Evolutionary conservation across 2,888 invertebrate species (phyloP), one percentile per base, ranked within the genome.

Genomic region (Xestoiulus laeticollis): DNA sequence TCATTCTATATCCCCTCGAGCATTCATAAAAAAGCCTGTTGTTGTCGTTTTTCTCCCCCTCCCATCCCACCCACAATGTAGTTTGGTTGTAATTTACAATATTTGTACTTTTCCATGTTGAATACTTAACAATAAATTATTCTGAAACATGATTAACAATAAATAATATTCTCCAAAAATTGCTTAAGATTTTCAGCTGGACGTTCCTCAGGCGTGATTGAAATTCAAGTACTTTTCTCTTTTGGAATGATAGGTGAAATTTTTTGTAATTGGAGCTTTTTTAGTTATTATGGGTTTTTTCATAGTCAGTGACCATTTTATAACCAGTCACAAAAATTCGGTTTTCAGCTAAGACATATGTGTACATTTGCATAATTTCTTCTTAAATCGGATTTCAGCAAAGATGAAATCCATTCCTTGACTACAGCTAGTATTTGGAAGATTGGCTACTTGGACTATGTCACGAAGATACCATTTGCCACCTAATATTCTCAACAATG

Each of bases 101-200:
- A 93, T 93, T 94, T 94, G 93, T 94, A 94, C 94, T 93, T 94
- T 93, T 94, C 93, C 93, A 93, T 93, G 93, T 94, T 93, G 93
- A 93, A 92, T 93, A 93, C 93, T 93, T 93, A 93, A 93, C 92
- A 87, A 93, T 93, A 93, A 93, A 93, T 92, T 92, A 93, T 93
- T 90, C 87, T 88, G 88, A 89, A 89, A 88, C 89, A 86, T 86
- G 86, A 78, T 78, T 78, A 78, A 78, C 78, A 78, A 78, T 78
- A 78, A 86, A 78, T 78, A 78, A 78, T 30, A 30, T 26, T 78
- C 78, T 59, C 22, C n/a, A 26, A 78, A 48, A 30, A 12, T 78
- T 78, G 78, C 30, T 30, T 16, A 16, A 4, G 12, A 30, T 78
- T 78, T 78, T 78, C 78, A 78, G 78, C 26, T 16, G 78, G 68